Evolutionary conservation across 2,888 invertebrate genomes (phyloP).

Genomic region (Chalcosyrphus nemorum): DNA sequence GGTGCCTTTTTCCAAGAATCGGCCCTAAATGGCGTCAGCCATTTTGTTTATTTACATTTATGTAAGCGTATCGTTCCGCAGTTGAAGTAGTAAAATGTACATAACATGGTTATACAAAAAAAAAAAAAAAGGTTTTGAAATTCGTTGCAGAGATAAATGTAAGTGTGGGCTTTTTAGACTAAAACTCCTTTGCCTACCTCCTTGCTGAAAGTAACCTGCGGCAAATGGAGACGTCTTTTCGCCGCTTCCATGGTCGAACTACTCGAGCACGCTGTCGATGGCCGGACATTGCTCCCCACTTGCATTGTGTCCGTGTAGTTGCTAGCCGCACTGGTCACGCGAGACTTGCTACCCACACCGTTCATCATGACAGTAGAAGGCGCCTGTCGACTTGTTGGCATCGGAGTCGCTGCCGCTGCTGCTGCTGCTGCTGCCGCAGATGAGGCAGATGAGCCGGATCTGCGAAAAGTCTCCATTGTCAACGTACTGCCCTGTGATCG

Average conservation of each 20-base stretch:
- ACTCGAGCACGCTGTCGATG: constrained; percentile 88
- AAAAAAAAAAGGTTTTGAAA: constrained; percentile 33
- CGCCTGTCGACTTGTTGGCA: constrained; percentile 54
- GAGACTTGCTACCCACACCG: constrained; percentile 72
- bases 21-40: neutral
- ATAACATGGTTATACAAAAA: neutral
- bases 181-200: constrained; percentile 96
- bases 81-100: constrained; percentile 30
- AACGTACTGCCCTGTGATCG: constrained; percentile 88
- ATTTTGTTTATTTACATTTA: constrained; percentile 20
- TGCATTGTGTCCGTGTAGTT: constrained; percentile 74
- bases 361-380: constrained; percentile 75
- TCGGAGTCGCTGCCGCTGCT: constrained; percentile 19
- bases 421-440: constrained; percentile 59
- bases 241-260: constrained; percentile 85
- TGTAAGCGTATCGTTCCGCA: constrained; percentile 55
- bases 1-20: neutral
- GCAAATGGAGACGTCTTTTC: constrained; percentile 87
- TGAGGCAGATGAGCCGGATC: constrained; percentile 78
- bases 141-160: neutral
- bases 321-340: constrained; percentile 74
- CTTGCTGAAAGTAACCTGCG: constrained; percentile 93
- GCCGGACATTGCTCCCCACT: constrained; percentile 82
- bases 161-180: constrained; percentile 83
- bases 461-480: constrained; percentile 87